Evolutionary conservation across 2,888 invertebrate species (phyloP), one percentile per base, ranked within the genome.

Genomic region (Euplagia quadripunctaria): DNA sequence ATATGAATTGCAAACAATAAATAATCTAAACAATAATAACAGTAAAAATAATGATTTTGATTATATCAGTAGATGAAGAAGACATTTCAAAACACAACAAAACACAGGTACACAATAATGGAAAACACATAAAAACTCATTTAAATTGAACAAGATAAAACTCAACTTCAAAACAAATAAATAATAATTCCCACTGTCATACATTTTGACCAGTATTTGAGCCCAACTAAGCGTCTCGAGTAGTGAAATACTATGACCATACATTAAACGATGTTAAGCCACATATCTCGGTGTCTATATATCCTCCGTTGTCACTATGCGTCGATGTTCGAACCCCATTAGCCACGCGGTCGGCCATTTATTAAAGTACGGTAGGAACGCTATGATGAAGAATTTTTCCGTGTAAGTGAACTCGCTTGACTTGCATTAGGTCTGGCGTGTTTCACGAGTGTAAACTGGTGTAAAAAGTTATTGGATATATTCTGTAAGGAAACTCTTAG

Each of bases 401-500:
- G 86, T 86, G 87, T 84, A 87, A 88, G 86, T 87, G 81, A 86
- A 79, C 80, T 75, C 82, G 81, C 87, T 88, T 86, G 84, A 87
- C 88, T 87, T 87, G 82, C 86, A 87, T 88, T 85, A 85, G 82
- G 77, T 70, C 65, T 68, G 76, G 79, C 68, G 77, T 80, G 76
- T 75, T 79, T 72, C 75, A 80, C 79, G 73, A 70, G 75, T 78
- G 77, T 77, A 78, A 77, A 73, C 61, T 63, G 20, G 58, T 51
- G 61, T 70, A 42, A 68, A 67, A 67, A 71, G 66, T n/a, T 41
- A 49, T 58, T 64, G 17, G 58, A 68, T 72, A 64, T 68, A 63
- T 46, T 43, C 46, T 63, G 41, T 72, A 11, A 71, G 61, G 41
- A 49, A 58, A 67, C 63, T 67, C 42, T 61, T 72, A 58, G 1